Base-by-base conservation (phyloP, 2,888 invertebrate species). In the Drosophila paucipuncta region DNA sequence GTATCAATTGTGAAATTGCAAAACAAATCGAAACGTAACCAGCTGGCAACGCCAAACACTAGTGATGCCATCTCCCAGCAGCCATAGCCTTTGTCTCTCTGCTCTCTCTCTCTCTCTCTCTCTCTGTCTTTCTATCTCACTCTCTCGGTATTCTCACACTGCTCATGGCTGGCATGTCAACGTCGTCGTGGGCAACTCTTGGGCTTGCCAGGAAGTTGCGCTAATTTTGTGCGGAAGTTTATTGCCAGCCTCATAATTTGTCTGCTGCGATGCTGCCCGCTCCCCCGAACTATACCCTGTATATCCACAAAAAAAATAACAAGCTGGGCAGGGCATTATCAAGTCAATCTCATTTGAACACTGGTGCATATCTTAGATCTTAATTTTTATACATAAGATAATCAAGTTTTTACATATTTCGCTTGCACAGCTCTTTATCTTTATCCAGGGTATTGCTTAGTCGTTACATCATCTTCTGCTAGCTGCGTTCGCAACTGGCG, bases 161-260 rank as follows among this genome's bases (percentile, higher is more conserved):
- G 54, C 31, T 55, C 28, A 50, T 57, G 35, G 53, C 54, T 61
- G 57, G 62, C 78, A 66, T 61, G 66, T 68, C 71, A 69, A 63
- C 71, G 73, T 52, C 66, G 73, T 60, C 65, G 71, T 64, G 70
- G 57, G 69, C 67, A 69, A 76, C 76, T 65, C 64, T 68, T 76
- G 76, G 74, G 76, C 78, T 75, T 76, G 74, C 68, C 85, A 84
- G 82, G 85, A 85, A 84, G 83, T 81, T 71, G 79, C 65, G 81
- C 78, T 85, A 85, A 85, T 86, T 85, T 84, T 55, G 71, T 80
- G 82, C 87, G 85, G 87, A 86, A 85, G 87, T 81, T 86, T 87
- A 82, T 87, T 84, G 85, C 87, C 76, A 74, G 76, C 76, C 84
- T 82, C 81, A 86, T 78, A 86, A 85, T 84, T 86, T 86, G 84